Base-by-base conservation (phyloP, 2,113 vertebrate species). In the Pluvialis apricaria region DNA sequence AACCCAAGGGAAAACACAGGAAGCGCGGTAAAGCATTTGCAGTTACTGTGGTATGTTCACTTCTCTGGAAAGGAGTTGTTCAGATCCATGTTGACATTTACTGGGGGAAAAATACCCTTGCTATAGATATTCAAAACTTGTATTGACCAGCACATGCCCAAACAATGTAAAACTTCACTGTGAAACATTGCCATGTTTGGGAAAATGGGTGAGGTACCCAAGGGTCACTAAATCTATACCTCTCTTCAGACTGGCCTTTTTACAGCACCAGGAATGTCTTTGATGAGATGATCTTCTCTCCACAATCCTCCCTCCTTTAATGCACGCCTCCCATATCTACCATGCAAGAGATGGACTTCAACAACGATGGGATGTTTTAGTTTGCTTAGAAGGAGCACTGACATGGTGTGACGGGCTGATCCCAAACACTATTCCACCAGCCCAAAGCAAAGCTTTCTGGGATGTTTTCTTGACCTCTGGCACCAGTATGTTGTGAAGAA, bases 21-120 rank as follows among this genome's bases (percentile, higher is more conserved):
- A 57, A 57, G 2, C 0, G 0, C 16, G 47, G 18, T 38, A 32
- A 49, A 60, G 80, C 25, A 29, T 32, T 20, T 73, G 49, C n/a
- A 45, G 9, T 14, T 9, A 55, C 28, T 51, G 47, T 57, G n/a
- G 6, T 40, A 58, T 6, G 3, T 9, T 55, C 15, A 24, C 5
- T 40, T 79, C 29, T 76, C n/a, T 76, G 47, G 29, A 78, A 72
- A 71, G 49, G 28, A 82, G 3, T 21, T 58, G 6, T 31, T 65
- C 25, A 71, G n/a, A 25, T 61, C 15, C 52, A 18, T 5, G 20
- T 9, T n/a, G 38, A 40, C 3, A 18, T 72, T 89, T 65, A n/a
- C 0, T 45, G 15, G 19, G 9, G 1, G 3, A 6, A 36, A 52
- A 52, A 5, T 4, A 13, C 4, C 15, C 26, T 66, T 71, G 44